Conservation (phyloP, 2,888 invertebrate species). For the Cyrtodaria siliqua region DNA sequence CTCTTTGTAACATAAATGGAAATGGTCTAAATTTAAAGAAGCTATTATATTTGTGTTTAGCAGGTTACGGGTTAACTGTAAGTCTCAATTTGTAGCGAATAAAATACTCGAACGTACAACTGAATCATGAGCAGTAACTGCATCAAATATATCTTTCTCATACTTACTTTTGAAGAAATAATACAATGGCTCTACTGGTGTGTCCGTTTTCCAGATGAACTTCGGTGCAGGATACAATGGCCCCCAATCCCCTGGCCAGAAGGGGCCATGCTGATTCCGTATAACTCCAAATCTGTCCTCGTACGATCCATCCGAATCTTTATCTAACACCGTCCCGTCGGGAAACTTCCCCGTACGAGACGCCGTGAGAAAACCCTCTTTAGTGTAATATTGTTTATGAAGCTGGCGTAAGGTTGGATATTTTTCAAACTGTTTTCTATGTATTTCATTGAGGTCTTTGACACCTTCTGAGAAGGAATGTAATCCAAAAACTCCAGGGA, state of each 20-base stretch:
- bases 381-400: conserved; percentile 79
- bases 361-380: conserved; percentile 79
- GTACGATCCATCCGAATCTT: conserved; percentile 73
- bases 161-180: conserved; percentile 73
- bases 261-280: conserved; percentile 82
- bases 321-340: conserved; percentile 73
- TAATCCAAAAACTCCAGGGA: conserved; percentile 77
- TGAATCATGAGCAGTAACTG: neutral
- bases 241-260: conserved; percentile 84
- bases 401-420: conserved; percentile 66
- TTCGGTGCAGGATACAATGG: conserved; percentile 82
- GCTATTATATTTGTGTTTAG: too few relatives aligned
- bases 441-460: conserved; percentile 70
- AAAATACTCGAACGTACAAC: too few relatives aligned
- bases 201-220: conserved; percentile 70
- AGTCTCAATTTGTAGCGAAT: too few relatives aligned
- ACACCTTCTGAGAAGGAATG: conserved; percentile 75
- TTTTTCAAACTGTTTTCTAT: conserved; percentile 67
- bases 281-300: conserved; percentile 82
- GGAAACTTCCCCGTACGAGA: conserved; percentile 73
- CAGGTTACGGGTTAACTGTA: too few relatives aligned
- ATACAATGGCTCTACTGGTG: conserved; percentile 74
- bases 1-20: too few relatives aligned
- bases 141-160: too few relatives aligned
- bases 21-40: too few relatives aligned